Evolutionary conservation across 2,888 invertebrate genomes (phyloP).

Genomic region (Perdita meconis): DNA sequence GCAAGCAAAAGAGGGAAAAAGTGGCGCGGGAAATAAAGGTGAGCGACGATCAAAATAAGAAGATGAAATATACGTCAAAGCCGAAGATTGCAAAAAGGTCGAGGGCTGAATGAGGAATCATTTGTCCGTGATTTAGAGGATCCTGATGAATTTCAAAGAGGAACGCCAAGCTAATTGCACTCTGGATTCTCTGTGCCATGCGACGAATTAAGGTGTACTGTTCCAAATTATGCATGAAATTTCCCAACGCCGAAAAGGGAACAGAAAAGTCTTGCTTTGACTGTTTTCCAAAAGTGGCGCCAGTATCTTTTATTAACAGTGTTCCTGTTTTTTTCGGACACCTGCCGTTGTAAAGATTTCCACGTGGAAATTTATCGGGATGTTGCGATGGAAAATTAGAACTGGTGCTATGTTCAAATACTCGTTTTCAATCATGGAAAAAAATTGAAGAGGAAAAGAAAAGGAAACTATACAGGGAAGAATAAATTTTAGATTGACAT

Average conservation of each 20-base stretch:
- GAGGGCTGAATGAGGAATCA: slow-evolving; percentile 32
- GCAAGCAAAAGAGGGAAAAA: slow-evolving; percentile 2
- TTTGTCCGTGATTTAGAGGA: slow-evolving; percentile 20
- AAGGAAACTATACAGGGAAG: too few species aligned
- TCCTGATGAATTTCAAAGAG: slow-evolving; percentile 3
- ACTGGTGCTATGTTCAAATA: too few species aligned
- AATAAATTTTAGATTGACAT: too few species aligned
- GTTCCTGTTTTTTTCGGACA: too few species aligned
- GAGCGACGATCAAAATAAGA: slow-evolving; percentile 12
- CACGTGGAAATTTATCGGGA: too few species aligned
- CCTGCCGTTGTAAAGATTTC: too few species aligned
- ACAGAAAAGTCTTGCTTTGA: too few species aligned
- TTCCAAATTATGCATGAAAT: slow-evolving; percentile 13
- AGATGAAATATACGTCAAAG: slow-evolving; percentile 23
- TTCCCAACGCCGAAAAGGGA: too few species aligned
- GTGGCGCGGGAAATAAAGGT: slow-evolving; percentile 10
- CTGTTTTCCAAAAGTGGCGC: too few species aligned
- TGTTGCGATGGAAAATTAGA: too few species aligned
- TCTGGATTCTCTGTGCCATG: slow-evolving; percentile 40
- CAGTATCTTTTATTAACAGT: background rate
- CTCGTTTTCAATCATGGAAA: too few species aligned
- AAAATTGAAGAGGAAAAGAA: too few species aligned
- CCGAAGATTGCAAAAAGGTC: slow-evolving; percentile 11
- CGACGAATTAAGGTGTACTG: slow-evolving; percentile 48
- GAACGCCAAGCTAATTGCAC: slow-evolving; percentile 58